phyloP scores from a whole-genome alignment of 2,113 vertebrate genomes.

The Chionis minor region DNA sequence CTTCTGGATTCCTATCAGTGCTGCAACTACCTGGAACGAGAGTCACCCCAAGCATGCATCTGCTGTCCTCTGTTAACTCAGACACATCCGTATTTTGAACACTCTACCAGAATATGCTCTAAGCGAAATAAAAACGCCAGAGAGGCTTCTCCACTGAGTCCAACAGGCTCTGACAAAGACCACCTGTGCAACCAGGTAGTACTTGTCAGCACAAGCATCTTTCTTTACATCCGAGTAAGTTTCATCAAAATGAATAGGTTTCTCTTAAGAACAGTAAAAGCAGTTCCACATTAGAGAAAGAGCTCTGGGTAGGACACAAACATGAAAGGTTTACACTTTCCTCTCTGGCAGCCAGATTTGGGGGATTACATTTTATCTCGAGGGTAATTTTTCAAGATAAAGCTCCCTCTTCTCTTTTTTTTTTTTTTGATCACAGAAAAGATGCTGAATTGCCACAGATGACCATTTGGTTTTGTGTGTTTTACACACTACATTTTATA shows the following conservation, averaged over 20 bases:
- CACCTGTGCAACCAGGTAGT: background rate
- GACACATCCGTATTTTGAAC: background rate
- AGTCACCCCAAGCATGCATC: background rate
- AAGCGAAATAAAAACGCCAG: background rate
- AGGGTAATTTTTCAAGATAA: background rate
- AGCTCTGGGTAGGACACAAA: background rate
- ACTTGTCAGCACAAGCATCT: background rate
- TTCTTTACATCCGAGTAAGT: background rate
- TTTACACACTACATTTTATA: background rate
- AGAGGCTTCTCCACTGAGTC: background rate
- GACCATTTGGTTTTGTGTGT: background rate
- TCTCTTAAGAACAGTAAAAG: background rate
- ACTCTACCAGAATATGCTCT: background rate
- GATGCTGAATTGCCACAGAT: background rate
- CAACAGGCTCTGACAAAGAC: background rate
- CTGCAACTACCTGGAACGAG: background rate
- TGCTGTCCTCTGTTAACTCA: background rate
- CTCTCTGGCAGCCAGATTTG: background rate
- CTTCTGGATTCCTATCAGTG: background rate
- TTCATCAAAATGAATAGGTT: background rate
- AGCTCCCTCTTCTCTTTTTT: background rate
- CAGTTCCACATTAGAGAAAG: background rate
- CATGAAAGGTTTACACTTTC: background rate
- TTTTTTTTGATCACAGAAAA: background rate
- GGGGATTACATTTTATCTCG: background rate